Conservation (phyloP, 2,888 invertebrate species). For the Trichogramma evanescens region DNA sequence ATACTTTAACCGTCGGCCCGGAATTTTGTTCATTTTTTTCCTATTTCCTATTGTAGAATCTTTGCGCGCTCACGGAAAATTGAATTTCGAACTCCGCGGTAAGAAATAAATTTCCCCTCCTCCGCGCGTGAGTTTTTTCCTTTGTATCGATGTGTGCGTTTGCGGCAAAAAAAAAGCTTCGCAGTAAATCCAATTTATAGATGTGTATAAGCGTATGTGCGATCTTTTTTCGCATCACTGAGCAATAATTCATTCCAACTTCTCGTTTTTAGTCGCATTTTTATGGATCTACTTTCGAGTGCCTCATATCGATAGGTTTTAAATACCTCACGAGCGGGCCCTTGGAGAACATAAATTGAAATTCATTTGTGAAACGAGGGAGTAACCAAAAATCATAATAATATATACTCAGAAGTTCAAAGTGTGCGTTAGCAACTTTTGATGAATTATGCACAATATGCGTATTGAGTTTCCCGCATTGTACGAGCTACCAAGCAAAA, state of each 20-base stretch:
- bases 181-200: constrained; percentile 18
- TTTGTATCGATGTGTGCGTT: too few species aligned
- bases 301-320: neutral
- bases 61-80: constrained; percentile 13
- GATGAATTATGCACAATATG: too few species aligned
- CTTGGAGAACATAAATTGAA: too few species aligned
- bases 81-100: constrained; percentile 16
- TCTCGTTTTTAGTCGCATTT: neutral
- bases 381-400: too few species aligned
- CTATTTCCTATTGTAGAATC: too few species aligned
- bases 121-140: too few species aligned
- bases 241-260: constrained; percentile 11
- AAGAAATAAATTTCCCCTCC: constrained; percentile 6
- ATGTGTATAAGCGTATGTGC: neutral
- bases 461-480: neutral
- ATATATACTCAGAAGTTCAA: too few species aligned
- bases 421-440: too few species aligned
- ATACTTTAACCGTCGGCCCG: too few species aligned
- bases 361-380: too few species aligned
- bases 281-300: neutral
- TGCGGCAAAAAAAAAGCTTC: neutral
- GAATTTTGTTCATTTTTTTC: too few species aligned
- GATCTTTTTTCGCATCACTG: constrained; percentile 11
- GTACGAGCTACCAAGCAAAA: neutral
- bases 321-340: neutral